These are phyloP conservation scores for Nudaria mundana DNA, from an alignment of 2,888 invertebrate genomes.

Conservation along the genomic window DNA sequence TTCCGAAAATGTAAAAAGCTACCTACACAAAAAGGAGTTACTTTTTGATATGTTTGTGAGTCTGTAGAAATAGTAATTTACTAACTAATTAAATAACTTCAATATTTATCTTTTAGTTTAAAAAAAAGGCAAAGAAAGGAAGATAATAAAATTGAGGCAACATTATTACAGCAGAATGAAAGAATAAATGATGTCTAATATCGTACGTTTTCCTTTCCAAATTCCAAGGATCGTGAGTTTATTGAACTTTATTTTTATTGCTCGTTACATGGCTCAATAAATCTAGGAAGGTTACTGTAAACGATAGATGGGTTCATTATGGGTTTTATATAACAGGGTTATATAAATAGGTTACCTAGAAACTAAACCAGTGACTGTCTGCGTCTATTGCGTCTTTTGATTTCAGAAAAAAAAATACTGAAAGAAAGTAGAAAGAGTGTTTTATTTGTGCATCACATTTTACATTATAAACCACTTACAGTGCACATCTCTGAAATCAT, in stretches of 20 bases:
- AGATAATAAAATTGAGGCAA: not conserved
- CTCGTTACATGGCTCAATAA: not conserved
- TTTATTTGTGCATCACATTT: too few species aligned
- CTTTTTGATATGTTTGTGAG: too few species aligned
- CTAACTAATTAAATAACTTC: not conserved
- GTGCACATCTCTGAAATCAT: too few species aligned
- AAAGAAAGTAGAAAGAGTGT: too few species aligned
- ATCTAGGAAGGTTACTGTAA: not conserved
- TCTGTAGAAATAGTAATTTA: not conserved
- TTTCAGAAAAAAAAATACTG: too few species aligned
- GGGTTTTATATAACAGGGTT: too few species aligned
- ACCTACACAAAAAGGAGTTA: too few species aligned
- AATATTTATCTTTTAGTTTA: conserved; percentile 4
- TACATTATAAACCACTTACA: too few species aligned
- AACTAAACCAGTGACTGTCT: too few species aligned
- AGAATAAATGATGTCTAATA: conserved; percentile 8
- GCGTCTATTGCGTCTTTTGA: too few species aligned
- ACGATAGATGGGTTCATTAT: not conserved
- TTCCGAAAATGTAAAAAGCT: too few species aligned
- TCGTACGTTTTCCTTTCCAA: conserved; percentile 1
- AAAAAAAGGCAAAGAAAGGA: conserved; percentile 2
- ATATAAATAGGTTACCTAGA: too few species aligned
- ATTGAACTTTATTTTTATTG: conserved; percentile 5
- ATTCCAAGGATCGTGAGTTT: not conserved
- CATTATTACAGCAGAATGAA: conserved; percentile 4